Conservation (phyloP, 2,888 invertebrate genomes). For the Harpalus rubripes region DNA sequence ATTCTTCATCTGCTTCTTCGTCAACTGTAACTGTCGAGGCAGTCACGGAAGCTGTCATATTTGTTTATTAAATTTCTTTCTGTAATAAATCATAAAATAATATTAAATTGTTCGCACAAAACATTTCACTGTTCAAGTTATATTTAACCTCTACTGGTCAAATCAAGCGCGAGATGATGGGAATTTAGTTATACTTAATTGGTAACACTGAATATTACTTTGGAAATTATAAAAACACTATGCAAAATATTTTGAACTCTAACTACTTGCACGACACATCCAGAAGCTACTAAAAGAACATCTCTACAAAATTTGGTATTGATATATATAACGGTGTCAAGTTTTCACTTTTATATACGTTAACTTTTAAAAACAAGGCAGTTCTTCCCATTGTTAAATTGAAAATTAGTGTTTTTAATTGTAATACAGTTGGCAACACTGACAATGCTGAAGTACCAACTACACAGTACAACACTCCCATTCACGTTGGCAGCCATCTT, state of each 20-base stretch:
- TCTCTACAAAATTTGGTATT: too few relatives aligned
- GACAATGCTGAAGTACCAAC: constrained; percentile 57
- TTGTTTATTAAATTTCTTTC: background rate
- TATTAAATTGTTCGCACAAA: background rate
- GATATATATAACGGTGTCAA: too few relatives aligned
- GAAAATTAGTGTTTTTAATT: background rate
- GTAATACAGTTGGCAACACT: constrained; percentile 59
- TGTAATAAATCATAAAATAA: constrained; percentile 2
- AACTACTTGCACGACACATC: too few relatives aligned
- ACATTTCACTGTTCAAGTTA: background rate
- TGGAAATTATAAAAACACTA: too few relatives aligned
- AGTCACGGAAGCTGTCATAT: constrained; percentile 74
- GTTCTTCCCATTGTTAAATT: too few relatives aligned
- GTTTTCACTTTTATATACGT: too few relatives aligned
- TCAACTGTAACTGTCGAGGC: constrained; percentile 79
- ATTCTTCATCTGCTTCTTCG: constrained; percentile 82
- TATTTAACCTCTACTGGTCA: background rate
- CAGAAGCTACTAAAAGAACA: too few relatives aligned
- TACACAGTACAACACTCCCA: constrained; percentile 55
- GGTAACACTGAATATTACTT: background rate
- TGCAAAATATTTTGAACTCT: too few relatives aligned
- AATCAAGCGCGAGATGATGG: background rate
- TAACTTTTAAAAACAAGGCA: too few relatives aligned
- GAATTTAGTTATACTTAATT: background rate
- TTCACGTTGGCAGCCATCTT: background rate